These are phyloP conservation scores for Pseudomyrmex flavicornis DNA, from an alignment of 1,140 invertebrate species.

Conservation along the genomic window DNA sequence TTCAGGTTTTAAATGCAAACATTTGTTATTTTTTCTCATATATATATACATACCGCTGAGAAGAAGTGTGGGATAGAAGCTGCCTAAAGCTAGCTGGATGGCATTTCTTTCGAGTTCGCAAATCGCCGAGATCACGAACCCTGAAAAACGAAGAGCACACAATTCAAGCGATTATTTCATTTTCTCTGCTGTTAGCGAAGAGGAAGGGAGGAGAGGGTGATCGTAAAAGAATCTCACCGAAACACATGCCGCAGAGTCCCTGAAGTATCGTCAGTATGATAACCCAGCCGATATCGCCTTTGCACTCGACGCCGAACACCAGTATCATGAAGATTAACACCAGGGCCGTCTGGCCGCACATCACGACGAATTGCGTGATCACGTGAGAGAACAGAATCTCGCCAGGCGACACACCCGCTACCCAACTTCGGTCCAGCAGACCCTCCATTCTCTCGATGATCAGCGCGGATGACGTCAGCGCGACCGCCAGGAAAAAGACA, in stretches of 20 bases:
- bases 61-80: slow-evolving; percentile 97
- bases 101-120: slow-evolving; percentile 97
- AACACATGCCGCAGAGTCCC: slow-evolving; percentile 97
- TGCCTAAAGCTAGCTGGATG: slow-evolving; percentile 96
- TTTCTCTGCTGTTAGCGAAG: not conserved
- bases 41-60: slow-evolving; percentile 88
- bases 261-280: slow-evolving; percentile 93
- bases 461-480: slow-evolving; percentile 96
- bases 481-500: slow-evolving; percentile 96
- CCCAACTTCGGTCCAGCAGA: slow-evolving; percentile 94
- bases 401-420: slow-evolving; percentile 93
- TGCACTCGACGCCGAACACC: slow-evolving; percentile 94
- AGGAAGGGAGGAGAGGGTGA: not conserved
- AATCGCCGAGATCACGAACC: slow-evolving; percentile 96
- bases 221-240: slow-evolving; percentile 85
- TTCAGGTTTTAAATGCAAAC: too few species aligned
- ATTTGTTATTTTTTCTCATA: too few species aligned
- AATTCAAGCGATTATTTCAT: not conserved
- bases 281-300: slow-evolving; percentile 93
- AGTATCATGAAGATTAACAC: slow-evolving; percentile 96
- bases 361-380: slow-evolving; percentile 96
- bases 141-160: slow-evolving; percentile 76
- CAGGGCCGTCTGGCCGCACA: slow-evolving; percentile 95
- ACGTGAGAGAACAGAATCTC: slow-evolving; percentile 97
- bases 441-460: slow-evolving; percentile 96